Evolutionary conservation across 2,888 invertebrate species (phyloP).

Genomic region (Synanthedon formicaeformis): DNA sequence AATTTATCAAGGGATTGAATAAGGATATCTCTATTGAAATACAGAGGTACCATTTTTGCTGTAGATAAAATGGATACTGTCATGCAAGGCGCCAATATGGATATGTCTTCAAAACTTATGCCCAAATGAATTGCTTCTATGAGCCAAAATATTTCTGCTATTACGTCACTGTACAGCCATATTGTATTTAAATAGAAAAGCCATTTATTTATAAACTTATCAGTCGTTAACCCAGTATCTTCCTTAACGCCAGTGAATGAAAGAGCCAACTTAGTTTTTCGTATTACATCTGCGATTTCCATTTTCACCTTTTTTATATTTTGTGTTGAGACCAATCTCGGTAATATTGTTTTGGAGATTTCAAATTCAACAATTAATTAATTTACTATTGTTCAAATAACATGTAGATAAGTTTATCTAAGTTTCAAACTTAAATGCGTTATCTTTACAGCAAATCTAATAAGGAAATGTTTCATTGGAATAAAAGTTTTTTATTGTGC

Average conservation of each 20-base stretch:
- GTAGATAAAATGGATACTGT: constrained; percentile 31
- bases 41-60: constrained; percentile 26
- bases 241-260: constrained; percentile 31
- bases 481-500: no score
- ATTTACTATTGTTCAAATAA: no score
- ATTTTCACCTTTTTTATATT: constrained; percentile 1
- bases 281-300: constrained; percentile 3
- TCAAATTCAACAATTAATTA: no score
- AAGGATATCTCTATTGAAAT: constrained; percentile 20
- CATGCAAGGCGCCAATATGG: constrained; percentile 31
- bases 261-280: constrained; percentile 10
- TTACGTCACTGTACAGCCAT: constrained; percentile 27
- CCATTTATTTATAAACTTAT: constrained; percentile 14
- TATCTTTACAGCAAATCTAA: no score
- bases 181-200: constrained; percentile 28
- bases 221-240: constrained; percentile 8
- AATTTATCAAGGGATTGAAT: constrained; percentile 23
- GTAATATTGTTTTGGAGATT: no score
- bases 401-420: no score
- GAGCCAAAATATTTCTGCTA: constrained; percentile 34
- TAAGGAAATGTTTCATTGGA: no score
- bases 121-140: constrained; percentile 25
- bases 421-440: no score
- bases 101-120: constrained; percentile 31
- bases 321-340: not conserved